These are phyloP conservation scores for Drosophila emarginata DNA, from an alignment of 2,888 invertebrate genomes.

Conservation along the genomic window DNA sequence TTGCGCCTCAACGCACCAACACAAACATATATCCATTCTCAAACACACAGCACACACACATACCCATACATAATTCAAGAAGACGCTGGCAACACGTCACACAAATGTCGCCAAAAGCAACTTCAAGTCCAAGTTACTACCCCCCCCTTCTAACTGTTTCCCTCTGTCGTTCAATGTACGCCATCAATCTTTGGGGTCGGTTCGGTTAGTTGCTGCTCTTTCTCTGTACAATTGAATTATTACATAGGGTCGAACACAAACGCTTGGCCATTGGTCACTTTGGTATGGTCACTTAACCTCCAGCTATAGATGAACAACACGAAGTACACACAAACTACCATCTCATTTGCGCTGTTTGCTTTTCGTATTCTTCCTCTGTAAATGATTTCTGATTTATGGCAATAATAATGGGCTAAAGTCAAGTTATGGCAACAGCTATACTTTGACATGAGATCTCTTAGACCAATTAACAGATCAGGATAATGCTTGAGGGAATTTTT, in stretches of 20 bases:
- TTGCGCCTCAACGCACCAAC: slow-evolving; percentile 63
- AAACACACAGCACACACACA: slow-evolving; percentile 21
- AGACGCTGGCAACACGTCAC: slow-evolving; percentile 70
- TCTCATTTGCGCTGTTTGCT: slow-evolving; percentile 71
- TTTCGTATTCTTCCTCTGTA: slow-evolving; percentile 25
- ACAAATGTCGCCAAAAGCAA: slow-evolving; percentile 75
- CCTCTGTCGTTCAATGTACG: slow-evolving; percentile 50
- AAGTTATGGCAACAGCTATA: neutral
- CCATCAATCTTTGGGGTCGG: slow-evolving; percentile 66
- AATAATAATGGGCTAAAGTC: neutral
- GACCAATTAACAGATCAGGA: neutral
- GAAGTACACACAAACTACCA: slow-evolving; percentile 28
- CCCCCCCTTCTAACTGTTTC: neutral
- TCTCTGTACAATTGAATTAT: slow-evolving; percentile 70
- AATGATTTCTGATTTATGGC: slow-evolving; percentile 28
- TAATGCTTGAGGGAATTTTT: neutral
- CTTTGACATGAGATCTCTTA: neutral
- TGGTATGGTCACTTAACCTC: slow-evolving; percentile 60
- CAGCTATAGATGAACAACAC: slow-evolving; percentile 40
- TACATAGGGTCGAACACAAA: slow-evolving; percentile 68
- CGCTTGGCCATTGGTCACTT: slow-evolving; percentile 65
- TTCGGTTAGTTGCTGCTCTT: slow-evolving; percentile 6
- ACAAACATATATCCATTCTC: slow-evolving; percentile 25
- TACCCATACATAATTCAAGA: slow-evolving; percentile 65
- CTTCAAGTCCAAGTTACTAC: slow-evolving; percentile 20